Evolutionary conservation across 2,797 vertebrate species (phyloP).

Genomic region (Liparis tanakae): DNA sequence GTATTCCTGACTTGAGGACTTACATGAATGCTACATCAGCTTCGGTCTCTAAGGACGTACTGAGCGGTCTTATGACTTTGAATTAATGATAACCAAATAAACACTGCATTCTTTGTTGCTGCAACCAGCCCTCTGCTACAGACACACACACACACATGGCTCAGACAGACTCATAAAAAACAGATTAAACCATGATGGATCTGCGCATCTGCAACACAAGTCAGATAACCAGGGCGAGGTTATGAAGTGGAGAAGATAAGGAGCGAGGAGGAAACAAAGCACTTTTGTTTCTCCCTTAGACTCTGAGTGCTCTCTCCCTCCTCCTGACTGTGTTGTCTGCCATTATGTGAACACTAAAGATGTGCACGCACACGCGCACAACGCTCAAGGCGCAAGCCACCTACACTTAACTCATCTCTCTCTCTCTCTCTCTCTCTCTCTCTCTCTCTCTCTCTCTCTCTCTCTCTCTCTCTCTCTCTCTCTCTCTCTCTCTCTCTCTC

Average conservation of each 20-base stretch:
- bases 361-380: conserved; percentile 19
- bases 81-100: conserved; percentile 34
- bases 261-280: conserved; percentile 48
- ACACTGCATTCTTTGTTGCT: conserved; percentile 7
- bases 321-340: conserved; percentile 39
- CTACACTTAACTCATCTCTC: conserved; percentile 56
- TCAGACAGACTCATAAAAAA: conserved; percentile 53
- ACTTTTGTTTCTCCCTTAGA: conserved; percentile 50
- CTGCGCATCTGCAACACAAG: conserved; percentile 40
- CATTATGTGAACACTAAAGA: conserved; percentile 45
- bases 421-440: conserved; percentile 18
- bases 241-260: conserved; percentile 49
- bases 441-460: conserved; percentile 34
- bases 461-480: conserved; percentile 29
- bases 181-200: conserved; percentile 63
- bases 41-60: conserved; percentile 18
- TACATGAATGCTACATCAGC: conserved; percentile 34
- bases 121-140: conserved; percentile 15
- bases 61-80: conserved; percentile 14
- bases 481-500: conserved; percentile 18
- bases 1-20: conserved; percentile 29
- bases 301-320: conserved; percentile 15
- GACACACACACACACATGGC: conserved; percentile 5
- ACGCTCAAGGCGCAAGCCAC: conserved; percentile 49
- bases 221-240: conserved; percentile 59